A percentile compares a stretch with the other conserved stretches of the same genome.
phyloP scores from a whole-genome alignment of 2,797 vertebrate species.

The Poecilia picta region DNA sequence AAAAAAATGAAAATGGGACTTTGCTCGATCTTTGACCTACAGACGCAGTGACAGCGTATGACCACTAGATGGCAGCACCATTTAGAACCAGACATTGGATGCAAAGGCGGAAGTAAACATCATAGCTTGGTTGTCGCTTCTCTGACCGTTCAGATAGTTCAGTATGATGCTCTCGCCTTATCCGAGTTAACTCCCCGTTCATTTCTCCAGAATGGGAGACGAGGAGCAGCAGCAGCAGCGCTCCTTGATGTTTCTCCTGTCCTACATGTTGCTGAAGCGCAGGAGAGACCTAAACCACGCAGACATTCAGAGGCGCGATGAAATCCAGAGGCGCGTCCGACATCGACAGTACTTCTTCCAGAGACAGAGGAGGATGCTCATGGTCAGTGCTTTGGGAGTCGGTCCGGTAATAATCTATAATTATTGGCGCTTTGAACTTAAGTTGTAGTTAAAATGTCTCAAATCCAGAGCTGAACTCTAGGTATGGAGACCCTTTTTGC shows the following conservation, averaged over 20 bases:
- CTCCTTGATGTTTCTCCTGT: conserved; percentile 76
- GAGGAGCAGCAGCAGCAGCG: conserved; percentile 61
- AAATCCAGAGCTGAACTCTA: background rate
- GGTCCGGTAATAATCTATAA: background rate
- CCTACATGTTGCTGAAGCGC: conserved; percentile 80
- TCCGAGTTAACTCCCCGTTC: background rate
- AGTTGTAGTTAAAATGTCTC: background rate
- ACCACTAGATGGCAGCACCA: conserved; percentile 52
- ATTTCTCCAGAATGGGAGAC: conserved; percentile 61
- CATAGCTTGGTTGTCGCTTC: too few relatives aligned
- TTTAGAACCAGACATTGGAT: background rate
- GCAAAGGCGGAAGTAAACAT: conserved; percentile 39
- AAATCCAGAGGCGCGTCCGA: conserved; percentile 77
- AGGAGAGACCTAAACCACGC: conserved; percentile 72
- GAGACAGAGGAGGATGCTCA: conserved; percentile 80
- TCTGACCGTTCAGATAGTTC: background rate
- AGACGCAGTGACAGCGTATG: background rate
- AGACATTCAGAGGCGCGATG: conserved; percentile 69
- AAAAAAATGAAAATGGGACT: too few relatives aligned
- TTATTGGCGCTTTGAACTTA: background rate
- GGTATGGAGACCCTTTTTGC: background rate
- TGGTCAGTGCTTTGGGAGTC: conserved; percentile 62
- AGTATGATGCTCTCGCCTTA: too few relatives aligned
- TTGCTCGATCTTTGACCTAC: background rate
- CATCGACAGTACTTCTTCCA: conserved; percentile 83